These are phyloP conservation scores for Diadumene lineata DNA, from an alignment of 92 coral and sea anemone species.

Conservation along the genomic window DNA sequence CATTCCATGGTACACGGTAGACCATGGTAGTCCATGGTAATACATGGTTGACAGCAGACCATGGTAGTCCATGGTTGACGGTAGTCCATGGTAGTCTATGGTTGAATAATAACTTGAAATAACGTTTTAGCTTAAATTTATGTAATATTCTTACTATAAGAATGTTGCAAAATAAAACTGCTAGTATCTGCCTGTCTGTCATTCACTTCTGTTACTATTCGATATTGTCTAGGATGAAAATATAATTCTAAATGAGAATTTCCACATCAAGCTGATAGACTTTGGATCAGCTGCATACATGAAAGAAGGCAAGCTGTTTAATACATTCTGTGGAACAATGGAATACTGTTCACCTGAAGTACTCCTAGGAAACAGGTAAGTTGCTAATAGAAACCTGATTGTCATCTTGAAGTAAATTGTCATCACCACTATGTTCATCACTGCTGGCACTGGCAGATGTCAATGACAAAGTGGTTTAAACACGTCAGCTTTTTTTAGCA, in stretches of 20 bases:
- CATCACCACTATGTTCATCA: too few species aligned
- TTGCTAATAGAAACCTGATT: not conserved
- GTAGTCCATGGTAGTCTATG: too few species aligned
- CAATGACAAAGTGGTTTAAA: too few species aligned
- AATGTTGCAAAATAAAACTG: not conserved
- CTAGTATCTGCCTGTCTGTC: not conserved
- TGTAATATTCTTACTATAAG: too few species aligned
- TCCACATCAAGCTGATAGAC: constrained; percentile 87
- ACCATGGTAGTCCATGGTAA: too few species aligned
- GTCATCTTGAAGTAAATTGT: not conserved
- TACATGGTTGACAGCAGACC: too few species aligned
- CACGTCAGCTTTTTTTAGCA: too few species aligned
- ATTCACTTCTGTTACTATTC: not conserved
- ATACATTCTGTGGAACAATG: constrained; percentile 97
- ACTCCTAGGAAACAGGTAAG: constrained; percentile 89
- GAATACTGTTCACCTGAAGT: constrained; percentile 99
- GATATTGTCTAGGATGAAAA: constrained; percentile 94
- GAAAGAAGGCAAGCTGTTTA: constrained; percentile 86
- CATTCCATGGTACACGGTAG: not conserved
- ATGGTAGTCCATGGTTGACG: too few species aligned
- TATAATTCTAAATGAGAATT: constrained; percentile 84
- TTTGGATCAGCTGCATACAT: constrained; percentile 97
- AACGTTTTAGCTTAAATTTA: too few species aligned
- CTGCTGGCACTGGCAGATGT: too few species aligned
- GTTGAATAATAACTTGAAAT: too few species aligned